Conservation (phyloP, 37 sponge, comb jelly and placozoan genomes). For the Diacarnus erythraeanus region DNA sequence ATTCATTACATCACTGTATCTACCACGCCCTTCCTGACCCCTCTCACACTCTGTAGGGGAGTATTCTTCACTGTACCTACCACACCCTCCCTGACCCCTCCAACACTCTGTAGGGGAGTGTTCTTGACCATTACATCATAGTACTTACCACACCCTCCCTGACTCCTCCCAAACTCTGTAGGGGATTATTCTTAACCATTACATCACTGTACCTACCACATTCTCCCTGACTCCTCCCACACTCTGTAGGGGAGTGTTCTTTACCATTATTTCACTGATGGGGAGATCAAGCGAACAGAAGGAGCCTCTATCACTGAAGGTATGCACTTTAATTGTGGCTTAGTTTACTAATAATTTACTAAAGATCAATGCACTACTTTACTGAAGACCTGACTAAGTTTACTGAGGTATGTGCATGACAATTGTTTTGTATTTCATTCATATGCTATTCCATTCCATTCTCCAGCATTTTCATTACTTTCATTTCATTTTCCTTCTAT, state of each 20-base stretch:
- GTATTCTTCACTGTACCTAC: constrained; percentile 6
- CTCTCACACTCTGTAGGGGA: constrained; percentile 54
- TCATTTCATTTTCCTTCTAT: neutral
- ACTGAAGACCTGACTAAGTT: no score
- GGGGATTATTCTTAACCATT: no score
- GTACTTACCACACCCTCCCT: neutral
- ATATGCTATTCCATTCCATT: no score
- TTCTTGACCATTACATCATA: neutral
- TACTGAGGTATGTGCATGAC: neutral
- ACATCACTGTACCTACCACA: neutral
- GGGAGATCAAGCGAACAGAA: constrained; percentile 68
- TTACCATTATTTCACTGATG: constrained; percentile 75
- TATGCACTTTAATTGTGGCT: no score
- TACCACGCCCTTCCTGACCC: neutral
- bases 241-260: constrained; percentile 78
- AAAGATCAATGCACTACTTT: no score
- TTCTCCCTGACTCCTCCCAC: neutral
- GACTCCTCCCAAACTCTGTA: neutral
- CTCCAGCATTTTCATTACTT: neutral
- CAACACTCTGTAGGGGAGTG: no score
- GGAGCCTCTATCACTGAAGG: constrained; percentile 92
- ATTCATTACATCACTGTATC: neutral
- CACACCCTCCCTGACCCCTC: neutral
- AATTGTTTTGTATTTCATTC: no score
- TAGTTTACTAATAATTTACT: no score